Percentiles rank a stretch among this genome's conserved stretches.
Evolutionary conservation across 1,140 invertebrate species (phyloP).

Genomic region (Pseudobourletiella spinata): DNA sequence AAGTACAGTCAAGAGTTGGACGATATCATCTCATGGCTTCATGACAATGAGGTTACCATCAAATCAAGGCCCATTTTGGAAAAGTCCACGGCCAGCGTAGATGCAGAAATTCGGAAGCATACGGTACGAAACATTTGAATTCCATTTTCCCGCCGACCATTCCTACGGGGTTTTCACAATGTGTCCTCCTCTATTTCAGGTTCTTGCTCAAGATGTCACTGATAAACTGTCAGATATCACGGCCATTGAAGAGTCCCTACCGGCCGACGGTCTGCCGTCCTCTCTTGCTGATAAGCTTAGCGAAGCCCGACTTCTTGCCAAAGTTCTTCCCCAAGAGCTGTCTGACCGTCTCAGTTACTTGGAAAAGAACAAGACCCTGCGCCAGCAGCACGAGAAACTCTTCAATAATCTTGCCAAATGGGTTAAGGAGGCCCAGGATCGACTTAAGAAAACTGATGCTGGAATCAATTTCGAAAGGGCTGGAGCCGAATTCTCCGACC

Average conservation of each 20-base stretch:
- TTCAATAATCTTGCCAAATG: conserved; percentile 71
- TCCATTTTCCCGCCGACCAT: conserved; percentile 23
- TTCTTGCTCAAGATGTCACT: conserved; percentile 58
- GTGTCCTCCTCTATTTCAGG: too few species aligned
- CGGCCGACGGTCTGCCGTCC: conserved; percentile 66
- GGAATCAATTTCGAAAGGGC: conserved; percentile 78
- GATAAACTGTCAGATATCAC: conserved; percentile 59
- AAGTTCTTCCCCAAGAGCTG: conserved; percentile 66
- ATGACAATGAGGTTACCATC: conserved; percentile 69
- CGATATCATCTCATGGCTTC: conserved; percentile 71
- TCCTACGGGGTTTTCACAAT: neutral
- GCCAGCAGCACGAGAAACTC: conserved; percentile 59
- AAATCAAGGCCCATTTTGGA: conserved; percentile 72
- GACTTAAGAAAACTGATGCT: conserved; percentile 64
- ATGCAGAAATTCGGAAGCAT: conserved; percentile 71
- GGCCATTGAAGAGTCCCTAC: conserved; percentile 56
- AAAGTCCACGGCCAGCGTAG: conserved; percentile 65
- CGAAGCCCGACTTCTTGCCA: conserved; percentile 64
- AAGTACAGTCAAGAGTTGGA: conserved; percentile 70
- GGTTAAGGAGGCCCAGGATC: conserved; percentile 71
- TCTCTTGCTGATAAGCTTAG: conserved; percentile 70
- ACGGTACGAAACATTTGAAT: conserved; percentile 44
- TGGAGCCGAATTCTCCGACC: conserved; percentile 67
- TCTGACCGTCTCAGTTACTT: conserved; percentile 69
- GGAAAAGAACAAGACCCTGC: conserved; percentile 64